Percentiles rank a stretch among this genome's conserved stretches.
These are phyloP conservation scores for Drosophila ananassae DNA, from an alignment of 1,140 invertebrate species.

Conservation along the genomic window DNA sequence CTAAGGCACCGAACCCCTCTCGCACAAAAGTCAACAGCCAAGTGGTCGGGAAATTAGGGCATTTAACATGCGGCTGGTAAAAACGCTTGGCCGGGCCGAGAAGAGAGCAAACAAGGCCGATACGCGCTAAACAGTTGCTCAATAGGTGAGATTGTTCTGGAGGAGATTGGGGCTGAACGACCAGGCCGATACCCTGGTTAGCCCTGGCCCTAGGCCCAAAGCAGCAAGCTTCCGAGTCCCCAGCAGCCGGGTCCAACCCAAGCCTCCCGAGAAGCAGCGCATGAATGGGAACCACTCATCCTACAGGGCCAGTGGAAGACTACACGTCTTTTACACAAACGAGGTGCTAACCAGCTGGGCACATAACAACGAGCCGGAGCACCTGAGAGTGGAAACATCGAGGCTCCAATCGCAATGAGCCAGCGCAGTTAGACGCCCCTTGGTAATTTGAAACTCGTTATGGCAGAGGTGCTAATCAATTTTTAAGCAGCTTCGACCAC, in stretches of 20 bases:
- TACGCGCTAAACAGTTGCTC: constrained; percentile 53
- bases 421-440: constrained; percentile 61
- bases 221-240: no score
- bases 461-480: constrained; percentile 74
- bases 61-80: constrained; percentile 67
- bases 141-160: constrained; percentile 23
- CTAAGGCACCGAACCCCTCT: constrained; percentile 37
- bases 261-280: no score
- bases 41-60: constrained; percentile 67
- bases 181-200: neutral
- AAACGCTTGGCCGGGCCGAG: constrained; percentile 6
- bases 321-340: neutral
- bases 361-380: constrained; percentile 54
- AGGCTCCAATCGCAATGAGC: constrained; percentile 7
- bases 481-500: constrained; percentile 62
- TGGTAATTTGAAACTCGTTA: constrained; percentile 79
- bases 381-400: constrained; percentile 7
- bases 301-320: neutral
- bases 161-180: neutral
- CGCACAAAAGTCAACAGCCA: constrained; percentile 24
- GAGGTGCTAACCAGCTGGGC: constrained; percentile 53
- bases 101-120: constrained; percentile 46
- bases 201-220: no score
- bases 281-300: neutral
- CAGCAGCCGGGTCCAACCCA: no score